Base-by-base conservation (phyloP, 2,113 vertebrate species). In the Neomonachus schauinslandi region DNA sequence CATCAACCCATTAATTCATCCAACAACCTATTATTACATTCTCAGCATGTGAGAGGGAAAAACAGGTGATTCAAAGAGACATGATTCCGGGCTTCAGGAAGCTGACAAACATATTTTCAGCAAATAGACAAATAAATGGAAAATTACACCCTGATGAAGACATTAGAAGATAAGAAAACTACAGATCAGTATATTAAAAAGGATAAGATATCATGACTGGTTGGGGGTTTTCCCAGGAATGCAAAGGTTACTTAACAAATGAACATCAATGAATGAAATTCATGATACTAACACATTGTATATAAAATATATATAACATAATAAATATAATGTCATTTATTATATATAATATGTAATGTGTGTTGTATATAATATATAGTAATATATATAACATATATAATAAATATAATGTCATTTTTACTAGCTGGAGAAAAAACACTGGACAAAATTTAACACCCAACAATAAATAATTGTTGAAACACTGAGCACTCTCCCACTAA, bases 261-360 rank as follows among this genome's bases (percentile, higher is more conserved):
- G 46, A 91, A 88, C 76, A 86, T 61, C 55, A 89, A 21, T 46
- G 74, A 91, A 19, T n/a, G 7, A 74, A 89, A 85, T 86, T 55
- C 72, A n/a, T 42, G 36, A 36, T 80, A 39, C 39, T 76, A 77
- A 81, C 31, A 69, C 7, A n/a, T 31, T 36, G 33, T 69, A 16
- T 46, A 46, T 46, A 46, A 46, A 8, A 46, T 46, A 57, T 57
- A 57, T 19, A 57, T 57, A 57, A 57, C 19, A 57, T 21, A 21
- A 8, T 57, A 57, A 57, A 57, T 67, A 67, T 67, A 67, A n/a
- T 18, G 31, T 67, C 65, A 67, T 67, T 67, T 55, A 28, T 63
- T 5, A 39, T 72, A 72, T 13, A 28, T 46, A 16, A 28, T 16
- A 89, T 46, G 46, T 46, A 63, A 74, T 65, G 33, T 31, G 51